Evolutionary conservation across 2,113 vertebrate genomes (phyloP), one percentile per base, ranked within the genome.

Genomic region (Heptranchias perlo): DNA sequence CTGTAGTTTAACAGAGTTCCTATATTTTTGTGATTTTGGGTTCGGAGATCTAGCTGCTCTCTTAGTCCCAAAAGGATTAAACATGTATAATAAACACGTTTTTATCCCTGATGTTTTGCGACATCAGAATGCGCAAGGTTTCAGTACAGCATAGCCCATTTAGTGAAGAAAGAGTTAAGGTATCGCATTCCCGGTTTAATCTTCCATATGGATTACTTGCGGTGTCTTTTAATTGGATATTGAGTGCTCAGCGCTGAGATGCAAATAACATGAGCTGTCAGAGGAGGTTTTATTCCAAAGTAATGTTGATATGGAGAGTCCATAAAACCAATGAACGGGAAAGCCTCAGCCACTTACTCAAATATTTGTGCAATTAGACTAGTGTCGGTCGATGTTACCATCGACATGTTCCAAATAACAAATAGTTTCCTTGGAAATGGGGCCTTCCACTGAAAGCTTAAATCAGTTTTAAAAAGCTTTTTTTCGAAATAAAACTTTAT

Each of bases 221-320:
- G 0, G 96, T 96, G 76, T 64, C 65, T 96, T 96, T 97, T 97
- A 97, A 97, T 97, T 97, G 96, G 96, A 96, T 97, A 97, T 97
- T 97, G 96, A 97, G 97, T 97, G 96, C 96, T 91, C 23, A 54
- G 87, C 10, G 52, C 31, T 97, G 62, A 96, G 96, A 97, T 96
- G 96, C 97, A 97, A 96, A 97, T 97, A 96, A 96, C 96, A 86
- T 94, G 96, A 97, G 96, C 92, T 96, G 93, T 96, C 96, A 96
- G 87, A 96, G 87, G 95, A 96, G 0, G 86, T 95, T 96, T 96
- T 97, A 95, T 94, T 96, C 96, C 96, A 96, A 94, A 96, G 96
- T 89, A 96, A 96, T 96, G 96, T 96, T 96, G 96, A 96, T 96
- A 95, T 97, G 96, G 94, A 44, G 95, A 96, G 96, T 97, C 96